Evolutionary conservation across 2,113 vertebrate species (phyloP).

Genomic region (Pluvianellus socialis): DNA sequence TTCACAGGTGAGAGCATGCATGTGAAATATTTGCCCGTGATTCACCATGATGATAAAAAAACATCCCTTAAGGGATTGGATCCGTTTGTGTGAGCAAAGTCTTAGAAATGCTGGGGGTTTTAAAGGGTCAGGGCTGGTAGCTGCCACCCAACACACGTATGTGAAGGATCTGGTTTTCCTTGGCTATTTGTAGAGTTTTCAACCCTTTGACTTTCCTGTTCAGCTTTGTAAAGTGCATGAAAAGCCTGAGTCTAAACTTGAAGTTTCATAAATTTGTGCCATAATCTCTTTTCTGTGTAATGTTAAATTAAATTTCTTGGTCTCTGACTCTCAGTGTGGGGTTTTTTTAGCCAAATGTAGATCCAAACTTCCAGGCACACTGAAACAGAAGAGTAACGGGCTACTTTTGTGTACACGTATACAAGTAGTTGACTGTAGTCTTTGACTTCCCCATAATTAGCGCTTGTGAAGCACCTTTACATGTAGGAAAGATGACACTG

Average conservation of each 20-base stretch:
- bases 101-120: not conserved
- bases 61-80: not conserved
- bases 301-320: not conserved
- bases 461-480: not conserved
- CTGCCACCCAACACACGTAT: not conserved
- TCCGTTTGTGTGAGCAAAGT: not conserved
- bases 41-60: not conserved
- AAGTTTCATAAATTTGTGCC: not conserved
- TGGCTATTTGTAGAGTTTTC: not conserved
- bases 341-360: not conserved
- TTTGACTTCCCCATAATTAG: not conserved
- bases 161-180: not conserved
- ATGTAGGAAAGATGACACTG: not conserved
- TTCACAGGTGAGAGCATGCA: not conserved
- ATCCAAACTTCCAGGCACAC: not conserved
- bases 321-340: not conserved
- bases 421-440: not conserved
- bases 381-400: not conserved
- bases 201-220: not conserved
- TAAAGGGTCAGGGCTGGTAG: not conserved
- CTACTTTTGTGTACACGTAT: rapidly evolving
- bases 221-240: not conserved
- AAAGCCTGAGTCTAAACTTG: not conserved
- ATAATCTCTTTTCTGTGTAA: not conserved
- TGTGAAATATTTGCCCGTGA: not conserved